These are phyloP conservation scores for Epirrhoe alternata DNA, from an alignment of 2,888 invertebrate species.

Conservation along the genomic window DNA sequence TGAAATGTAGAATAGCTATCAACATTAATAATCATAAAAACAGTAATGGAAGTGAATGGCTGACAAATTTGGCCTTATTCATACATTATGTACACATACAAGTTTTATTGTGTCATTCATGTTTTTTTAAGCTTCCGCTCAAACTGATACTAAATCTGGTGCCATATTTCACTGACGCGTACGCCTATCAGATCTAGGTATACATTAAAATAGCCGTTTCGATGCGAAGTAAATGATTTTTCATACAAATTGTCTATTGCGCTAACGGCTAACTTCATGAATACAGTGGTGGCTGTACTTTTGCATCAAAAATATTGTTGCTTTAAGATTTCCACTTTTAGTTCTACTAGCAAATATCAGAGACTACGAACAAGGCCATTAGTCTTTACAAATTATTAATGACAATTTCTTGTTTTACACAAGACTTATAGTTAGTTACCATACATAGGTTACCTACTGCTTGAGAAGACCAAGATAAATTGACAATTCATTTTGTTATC, in stretches of 20 bases:
- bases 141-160: no score
- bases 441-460: not conserved
- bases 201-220: no score
- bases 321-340: not conserved
- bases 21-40: not conserved
- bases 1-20: constrained; percentile 4
- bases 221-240: no score
- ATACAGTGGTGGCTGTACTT: no score
- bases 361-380: not conserved
- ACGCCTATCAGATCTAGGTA: no score
- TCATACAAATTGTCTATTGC: no score
- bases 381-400: not conserved
- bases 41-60: not conserved
- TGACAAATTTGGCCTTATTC: not conserved
- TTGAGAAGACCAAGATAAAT: not conserved
- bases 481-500: not conserved
- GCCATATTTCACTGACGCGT: no score
- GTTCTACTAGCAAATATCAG: not conserved
- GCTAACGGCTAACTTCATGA: no score
- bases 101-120: no score
- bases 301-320: no score
- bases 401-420: not conserved
- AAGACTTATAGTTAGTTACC: not conserved
- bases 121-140: no score
- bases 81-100: no score